These are phyloP conservation scores for Raphicerus campestris DNA, from an alignment of 2,113 vertebrate species.

Conservation along the genomic window DNA sequence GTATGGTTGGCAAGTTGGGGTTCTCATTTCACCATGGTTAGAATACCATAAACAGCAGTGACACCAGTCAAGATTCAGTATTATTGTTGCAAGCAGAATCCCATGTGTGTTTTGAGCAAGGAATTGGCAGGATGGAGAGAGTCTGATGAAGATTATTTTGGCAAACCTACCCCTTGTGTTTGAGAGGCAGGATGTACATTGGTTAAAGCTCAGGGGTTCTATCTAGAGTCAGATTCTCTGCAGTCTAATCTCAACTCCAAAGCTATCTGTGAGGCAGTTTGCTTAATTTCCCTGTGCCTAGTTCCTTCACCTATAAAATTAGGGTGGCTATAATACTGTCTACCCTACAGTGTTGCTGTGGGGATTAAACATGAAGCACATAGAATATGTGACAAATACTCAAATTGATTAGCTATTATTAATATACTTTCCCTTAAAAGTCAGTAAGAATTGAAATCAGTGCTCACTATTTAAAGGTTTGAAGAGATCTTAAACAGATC, in stretches of 20 bases:
- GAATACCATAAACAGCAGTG: not conserved
- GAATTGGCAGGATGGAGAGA: not conserved
- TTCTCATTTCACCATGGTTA: not conserved
- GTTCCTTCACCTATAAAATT: not conserved
- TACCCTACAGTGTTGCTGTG: not conserved
- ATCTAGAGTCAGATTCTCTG: not conserved
- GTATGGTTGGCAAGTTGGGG: not conserved
- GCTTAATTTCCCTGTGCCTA: not conserved
- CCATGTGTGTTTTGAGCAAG: not conserved
- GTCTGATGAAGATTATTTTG: not conserved
- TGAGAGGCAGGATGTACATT: not conserved
- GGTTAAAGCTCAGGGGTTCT: not conserved
- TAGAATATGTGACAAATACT: not conserved
- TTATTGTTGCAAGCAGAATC: not conserved
- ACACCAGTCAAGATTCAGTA: not conserved
- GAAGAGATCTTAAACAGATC: not conserved
- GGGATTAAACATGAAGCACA: not conserved
- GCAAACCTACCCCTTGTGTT: not conserved
- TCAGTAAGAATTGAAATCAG: conserved; percentile 6
- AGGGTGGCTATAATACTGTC: not conserved
- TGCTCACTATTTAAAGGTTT: conserved; percentile 9
- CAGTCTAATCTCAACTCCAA: not conserved
- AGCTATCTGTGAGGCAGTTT: not conserved
- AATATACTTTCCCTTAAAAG: not conserved
- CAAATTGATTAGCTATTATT: not conserved